Percentiles rank a stretch among this genome's conserved stretches.
Conservation (phyloP, 2,888 invertebrate species). For the Watsonalla binaria region DNA sequence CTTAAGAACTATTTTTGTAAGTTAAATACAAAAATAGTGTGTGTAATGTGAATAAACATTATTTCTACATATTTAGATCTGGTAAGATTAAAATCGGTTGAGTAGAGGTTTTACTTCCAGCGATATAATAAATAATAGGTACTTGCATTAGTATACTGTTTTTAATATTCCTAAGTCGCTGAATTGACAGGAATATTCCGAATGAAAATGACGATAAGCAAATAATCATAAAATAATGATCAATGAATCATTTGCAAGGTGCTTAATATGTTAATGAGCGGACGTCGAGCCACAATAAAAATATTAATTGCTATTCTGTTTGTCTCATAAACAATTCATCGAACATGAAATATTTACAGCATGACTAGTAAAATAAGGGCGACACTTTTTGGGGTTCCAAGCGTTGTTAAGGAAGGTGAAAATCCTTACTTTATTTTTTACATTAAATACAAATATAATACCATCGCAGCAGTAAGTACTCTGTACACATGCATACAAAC, state of each 20-base stretch:
- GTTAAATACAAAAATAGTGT: too few relatives aligned
- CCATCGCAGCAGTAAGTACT: too few relatives aligned
- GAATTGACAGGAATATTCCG: constrained; percentile 5
- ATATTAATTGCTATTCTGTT: constrained; percentile 67
- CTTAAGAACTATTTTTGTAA: too few relatives aligned
- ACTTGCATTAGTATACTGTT: too few relatives aligned
- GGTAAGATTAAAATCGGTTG: too few relatives aligned
- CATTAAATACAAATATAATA: too few relatives aligned
- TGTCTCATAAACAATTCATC: constrained; percentile 57
- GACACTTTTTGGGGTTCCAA: background rate
- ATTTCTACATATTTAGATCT: too few relatives aligned
- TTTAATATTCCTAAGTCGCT: too few relatives aligned
- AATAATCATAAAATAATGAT: constrained; percentile 50
- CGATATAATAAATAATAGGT: too few relatives aligned
- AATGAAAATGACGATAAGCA: constrained; percentile 26
- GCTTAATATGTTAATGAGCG: constrained; percentile 64
- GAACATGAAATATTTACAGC: constrained; percentile 48
- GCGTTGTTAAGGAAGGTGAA: background rate
- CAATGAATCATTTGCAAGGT: constrained; percentile 41
- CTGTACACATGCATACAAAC: too few relatives aligned
- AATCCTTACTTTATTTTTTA: background rate
- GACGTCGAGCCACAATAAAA: constrained; percentile 57
- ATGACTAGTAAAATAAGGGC: constrained; percentile 3
- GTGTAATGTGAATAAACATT: too few relatives aligned
- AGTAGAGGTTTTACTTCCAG: too few relatives aligned